Evolutionary conservation across 1,140 invertebrate species (phyloP).

Genomic region (Camponotus vicinus): DNA sequence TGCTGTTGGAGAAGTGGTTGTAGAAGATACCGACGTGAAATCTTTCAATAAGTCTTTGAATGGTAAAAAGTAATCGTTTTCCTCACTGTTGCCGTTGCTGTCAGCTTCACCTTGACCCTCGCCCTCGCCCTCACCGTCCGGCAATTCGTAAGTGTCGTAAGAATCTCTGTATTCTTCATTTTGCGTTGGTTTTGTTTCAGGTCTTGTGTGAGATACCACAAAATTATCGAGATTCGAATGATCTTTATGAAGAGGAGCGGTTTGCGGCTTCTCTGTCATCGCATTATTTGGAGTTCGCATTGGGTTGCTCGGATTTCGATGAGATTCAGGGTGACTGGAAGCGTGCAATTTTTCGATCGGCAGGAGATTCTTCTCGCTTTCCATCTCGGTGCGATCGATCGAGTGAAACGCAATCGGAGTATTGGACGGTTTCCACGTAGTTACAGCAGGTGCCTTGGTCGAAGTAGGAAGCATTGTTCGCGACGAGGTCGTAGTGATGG

Average conservation of each 20-base stretch:
- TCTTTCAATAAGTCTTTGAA: slow-evolving; percentile 28
- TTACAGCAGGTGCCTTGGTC: slow-evolving; percentile 73
- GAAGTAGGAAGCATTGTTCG: slow-evolving; percentile 73
- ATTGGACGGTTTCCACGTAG: slow-evolving; percentile 79
- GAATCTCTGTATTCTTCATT: slow-evolving; percentile 79
- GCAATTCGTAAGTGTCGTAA: slow-evolving; percentile 77
- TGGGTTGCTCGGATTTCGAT: slow-evolving; percentile 10
- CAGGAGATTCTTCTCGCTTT: slow-evolving; percentile 77
- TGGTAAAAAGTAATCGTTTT: slow-evolving; percentile 17
- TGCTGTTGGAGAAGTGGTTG: slow-evolving; percentile 60
- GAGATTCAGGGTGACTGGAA: slow-evolving; percentile 6
- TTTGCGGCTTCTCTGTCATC: background rate
- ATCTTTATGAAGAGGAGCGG: slow-evolving; percentile 36
- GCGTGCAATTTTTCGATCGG: slow-evolving; percentile 76
- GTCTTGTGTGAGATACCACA: slow-evolving; percentile 49
- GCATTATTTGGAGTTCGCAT: background rate
- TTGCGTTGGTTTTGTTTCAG: slow-evolving; percentile 50
- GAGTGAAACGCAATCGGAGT: slow-evolving; percentile 46
- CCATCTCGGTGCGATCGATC: slow-evolving; percentile 57
- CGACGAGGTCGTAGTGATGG: slow-evolving; percentile 78
- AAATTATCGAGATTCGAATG: slow-evolving; percentile 71
- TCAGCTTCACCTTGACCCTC: background rate
- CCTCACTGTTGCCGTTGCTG: slow-evolving; percentile 1
- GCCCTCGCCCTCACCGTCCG: slow-evolving; percentile 58
- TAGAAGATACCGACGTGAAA: slow-evolving; percentile 5